Base-by-base conservation (phyloP, 1,140 invertebrate species). In the Agrilus planipennis region DNA sequence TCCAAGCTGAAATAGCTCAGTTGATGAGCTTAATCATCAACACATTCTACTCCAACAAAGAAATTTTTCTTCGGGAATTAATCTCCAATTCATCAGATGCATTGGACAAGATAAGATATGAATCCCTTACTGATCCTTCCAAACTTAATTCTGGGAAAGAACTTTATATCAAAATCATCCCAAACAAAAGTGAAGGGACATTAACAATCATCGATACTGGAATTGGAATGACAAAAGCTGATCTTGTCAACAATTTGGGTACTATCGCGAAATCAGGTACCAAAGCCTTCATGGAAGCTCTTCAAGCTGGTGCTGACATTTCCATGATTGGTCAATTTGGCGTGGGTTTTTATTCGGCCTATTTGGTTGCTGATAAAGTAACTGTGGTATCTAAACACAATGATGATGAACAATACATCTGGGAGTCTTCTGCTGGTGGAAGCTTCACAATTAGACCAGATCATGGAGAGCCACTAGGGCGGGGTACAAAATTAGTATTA, bases 11-110 rank as follows among this genome's bases (percentile, higher is more conserved):
- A 70, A 93, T 94, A 64, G 89, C 90, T 63, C 86, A 89, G 76
- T 78, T 94, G 62, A 93, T 95, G 90, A 88, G 82, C 47, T 71
- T 95, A 60, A 99, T 99, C 73, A 99, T 99, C 78, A 99, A 99
- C 76, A 98, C 95, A 28, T 97, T 99, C 69, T 99, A 99, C 62
- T 95, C 91, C 0, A 99, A 99, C 74, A 99, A 99, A 71, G 95
- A 99, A 72, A 97, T 99, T 50, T 99, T 99, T 69, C 77, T 99
- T 41, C 75, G 95, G 69, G 95, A 99, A 75, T 77, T 99, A 64
- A 93, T 95, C 69, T 94, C 92, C 55, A 95, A 94, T 71, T 77
- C 86, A 2, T 91, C 88, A 27, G 91, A 91, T 78, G 74, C 77
- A 31, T 62, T 81, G 49, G 77, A 81, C 58, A 81, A 81, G 58